These are phyloP conservation scores for Neotragus pygmaeus DNA, from an alignment of 2,113 vertebrate genomes.

Conservation along the genomic window DNA sequence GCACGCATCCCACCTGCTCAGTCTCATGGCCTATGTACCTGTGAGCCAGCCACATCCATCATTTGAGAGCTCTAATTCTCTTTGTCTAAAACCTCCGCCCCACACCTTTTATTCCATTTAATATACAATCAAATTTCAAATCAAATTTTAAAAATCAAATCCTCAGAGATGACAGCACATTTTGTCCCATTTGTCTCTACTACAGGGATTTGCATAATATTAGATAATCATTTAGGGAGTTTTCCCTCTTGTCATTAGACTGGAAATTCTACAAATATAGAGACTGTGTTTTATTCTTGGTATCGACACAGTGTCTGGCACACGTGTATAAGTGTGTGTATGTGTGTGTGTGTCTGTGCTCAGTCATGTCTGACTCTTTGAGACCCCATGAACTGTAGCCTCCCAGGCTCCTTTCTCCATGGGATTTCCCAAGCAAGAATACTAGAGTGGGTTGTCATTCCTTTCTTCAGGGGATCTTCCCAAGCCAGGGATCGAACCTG, in stretches of 20 bases:
- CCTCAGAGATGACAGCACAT: neutral
- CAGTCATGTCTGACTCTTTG: neutral
- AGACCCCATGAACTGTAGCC: neutral
- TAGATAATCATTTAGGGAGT: neutral
- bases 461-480: neutral
- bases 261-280: neutral
- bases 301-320: neutral
- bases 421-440: neutral
- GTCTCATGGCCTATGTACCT: neutral
- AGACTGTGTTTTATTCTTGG: neutral
- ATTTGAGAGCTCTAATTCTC: neutral
- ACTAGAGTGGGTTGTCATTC: neutral
- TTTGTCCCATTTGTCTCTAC: neutral
- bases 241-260: neutral
- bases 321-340: neutral
- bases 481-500: neutral
- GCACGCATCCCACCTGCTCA: neutral
- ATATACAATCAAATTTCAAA: neutral
- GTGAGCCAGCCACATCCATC: neutral
- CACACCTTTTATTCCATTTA: neutral
- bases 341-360: neutral
- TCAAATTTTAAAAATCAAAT: neutral
- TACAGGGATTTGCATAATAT: neutral
- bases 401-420: neutral
- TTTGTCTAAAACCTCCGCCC: neutral